Conservation (phyloP, 1,140 invertebrate species). For the Marisa cornuarietis region DNA sequence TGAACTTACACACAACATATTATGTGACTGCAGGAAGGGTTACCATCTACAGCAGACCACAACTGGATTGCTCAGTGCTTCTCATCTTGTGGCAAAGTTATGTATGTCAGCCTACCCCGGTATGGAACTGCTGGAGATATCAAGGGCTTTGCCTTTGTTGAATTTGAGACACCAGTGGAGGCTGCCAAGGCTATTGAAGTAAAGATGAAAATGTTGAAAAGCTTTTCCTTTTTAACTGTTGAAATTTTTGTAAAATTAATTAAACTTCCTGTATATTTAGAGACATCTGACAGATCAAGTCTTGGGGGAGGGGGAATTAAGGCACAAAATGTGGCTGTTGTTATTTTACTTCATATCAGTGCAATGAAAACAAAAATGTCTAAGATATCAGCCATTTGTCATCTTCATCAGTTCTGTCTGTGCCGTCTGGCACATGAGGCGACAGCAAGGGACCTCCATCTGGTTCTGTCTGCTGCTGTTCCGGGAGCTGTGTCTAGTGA, state of each 20-base stretch:
- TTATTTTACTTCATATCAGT: background rate
- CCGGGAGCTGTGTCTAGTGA: too few relatives aligned
- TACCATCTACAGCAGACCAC: constrained; percentile 80
- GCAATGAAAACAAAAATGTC: background rate
- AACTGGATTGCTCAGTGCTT: constrained; percentile 83
- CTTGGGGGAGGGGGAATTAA: too few relatives aligned
- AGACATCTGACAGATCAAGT: too few relatives aligned
- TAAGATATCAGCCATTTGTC: background rate
- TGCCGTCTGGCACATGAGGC: too few relatives aligned
- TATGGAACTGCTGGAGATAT: constrained; percentile 78
- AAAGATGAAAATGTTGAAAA: background rate
- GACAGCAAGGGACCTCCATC: too few relatives aligned
- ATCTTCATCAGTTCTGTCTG: too few relatives aligned
- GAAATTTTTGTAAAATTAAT: background rate
- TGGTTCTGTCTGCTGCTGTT: too few relatives aligned
- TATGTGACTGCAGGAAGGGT: constrained; percentile 71
- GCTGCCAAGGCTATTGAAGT: constrained; percentile 74
- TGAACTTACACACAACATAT: background rate
- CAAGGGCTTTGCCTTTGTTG: constrained; percentile 93
- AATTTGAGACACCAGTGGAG: constrained; percentile 77
- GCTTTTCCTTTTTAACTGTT: background rate
- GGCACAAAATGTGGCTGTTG: background rate
- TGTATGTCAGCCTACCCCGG: constrained; percentile 88
- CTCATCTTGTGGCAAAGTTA: constrained; percentile 81
- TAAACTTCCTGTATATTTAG: background rate